Base-by-base conservation (phyloP, 2,113 vertebrate genomes). In the Scytalopus superciliaris region DNA sequence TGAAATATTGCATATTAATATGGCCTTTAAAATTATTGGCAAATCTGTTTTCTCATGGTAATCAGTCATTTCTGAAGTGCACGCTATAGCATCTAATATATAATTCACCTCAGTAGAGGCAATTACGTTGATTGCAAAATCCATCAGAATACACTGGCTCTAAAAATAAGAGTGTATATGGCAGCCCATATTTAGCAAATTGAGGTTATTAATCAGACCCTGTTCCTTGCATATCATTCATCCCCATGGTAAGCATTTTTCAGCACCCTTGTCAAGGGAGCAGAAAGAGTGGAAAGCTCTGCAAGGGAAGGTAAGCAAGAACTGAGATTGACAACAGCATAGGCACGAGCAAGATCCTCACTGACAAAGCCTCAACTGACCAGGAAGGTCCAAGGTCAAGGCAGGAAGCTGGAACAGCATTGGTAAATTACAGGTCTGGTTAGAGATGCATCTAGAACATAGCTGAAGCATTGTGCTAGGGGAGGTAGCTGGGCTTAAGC, bases 71-170 rank as follows among this genome's bases (percentile, higher is more conserved):
- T 90, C 42, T 44, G 85, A 85, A 90, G 78, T 59, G 60, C 30
- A 84, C 83, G 39, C 21, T 70, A 55, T 59, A 88, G 19, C 27
- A 47, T 77, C 39, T 80, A 83, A 83, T 80, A 77, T 35, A 85
- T 90, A 88, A 93, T 80, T 95, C 85, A 79, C 31, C 95, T 95
- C 39, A 81, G 87, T 59, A 17, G 39, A 90, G 49, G 76, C 81
- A 95, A 95, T 96, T 87, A 93, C 28, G 82, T 92, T 97, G 93
- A 96, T 94, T 95, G 89, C 80, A 85, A 96, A 95, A 95, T 90
- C 62, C 84, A 77, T 91, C 77, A 88, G 92, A 90, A 92, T 91
- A 81, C 68, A 81, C n/a, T 60, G 72, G 15, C 72, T 93, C 59
- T 91, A 96, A 96, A 97, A 95, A 89, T 95, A 93, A 80, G 72